Evolutionary conservation across 2,888 invertebrate genomes (phyloP), one percentile per base, ranked within the genome.

Genomic region (Alviniconcha strummeri): DNA sequence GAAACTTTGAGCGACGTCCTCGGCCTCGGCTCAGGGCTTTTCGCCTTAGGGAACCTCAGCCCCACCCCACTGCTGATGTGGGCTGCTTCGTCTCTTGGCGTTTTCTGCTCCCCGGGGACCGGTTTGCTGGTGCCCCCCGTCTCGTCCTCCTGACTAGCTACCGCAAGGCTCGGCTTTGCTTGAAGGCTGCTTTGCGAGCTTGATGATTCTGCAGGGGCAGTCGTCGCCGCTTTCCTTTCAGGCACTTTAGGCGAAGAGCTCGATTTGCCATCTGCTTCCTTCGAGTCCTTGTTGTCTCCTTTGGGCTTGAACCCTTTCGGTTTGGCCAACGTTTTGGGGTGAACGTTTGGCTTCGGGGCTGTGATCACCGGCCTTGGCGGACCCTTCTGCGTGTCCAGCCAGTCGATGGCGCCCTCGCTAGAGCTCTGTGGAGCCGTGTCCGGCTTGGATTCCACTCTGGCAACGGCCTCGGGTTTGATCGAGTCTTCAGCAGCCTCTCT

Each of bases 21-120:
- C 5, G 81, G 81, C 57, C 74, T 81, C 52, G 81, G 81, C 69
- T 55, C 81, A 36, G 81, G 81, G 52, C 56, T 81, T 17, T 74
- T 57, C 8, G 17, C 1, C 4, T 57, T 13, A 36, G 57, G 36
- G 8, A 9, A 13, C 9, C 19, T 52, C 19, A 4, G 0, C 17
- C 4, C 4, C 9, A 7, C 71, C 36, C 52, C 56, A 13, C 1
- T 56, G 72, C 15, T 56, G 36, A 36, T 36, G 36, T 36, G 36
- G 36, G 36, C 36, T 36, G 36, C 36, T 36, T 36, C 36, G 36
- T 36, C 36, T 36, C 36, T 36, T 36, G 36, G 19, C 19, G 56
- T 2, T 13, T 36, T 36, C 36, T 36, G 36, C 36, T 36, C 36
- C 36, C 0, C 36, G 3, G 36, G 36, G 36, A 36, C 13, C n/a